Conservation (phyloP, 2,113 vertebrate species). For the Corydoras maculifer region DNA sequence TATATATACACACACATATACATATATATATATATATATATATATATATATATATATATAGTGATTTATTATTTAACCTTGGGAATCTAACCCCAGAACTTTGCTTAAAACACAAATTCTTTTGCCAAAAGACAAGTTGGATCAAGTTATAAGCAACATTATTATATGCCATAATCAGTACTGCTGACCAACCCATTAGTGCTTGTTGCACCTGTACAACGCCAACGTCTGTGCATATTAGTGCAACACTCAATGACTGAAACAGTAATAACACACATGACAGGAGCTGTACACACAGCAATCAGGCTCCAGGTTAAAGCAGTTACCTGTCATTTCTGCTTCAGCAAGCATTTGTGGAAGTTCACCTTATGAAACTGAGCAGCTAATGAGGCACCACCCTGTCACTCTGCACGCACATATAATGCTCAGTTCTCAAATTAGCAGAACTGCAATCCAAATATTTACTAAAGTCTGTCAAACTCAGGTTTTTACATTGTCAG, state of each 20-base stretch:
- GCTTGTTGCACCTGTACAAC: conserved; percentile 38
- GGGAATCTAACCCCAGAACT: too few species aligned
- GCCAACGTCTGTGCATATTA: conserved; percentile 47
- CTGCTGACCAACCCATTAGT: conserved; percentile 47
- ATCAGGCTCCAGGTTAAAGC: conserved; percentile 37
- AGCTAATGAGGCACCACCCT: too few species aligned
- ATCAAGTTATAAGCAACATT: conserved; percentile 38
- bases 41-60: too few species aligned
- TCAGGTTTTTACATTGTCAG: too few species aligned
- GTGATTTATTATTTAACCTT: too few species aligned
- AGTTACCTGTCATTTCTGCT: conserved; percentile 53
- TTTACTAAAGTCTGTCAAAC: too few species aligned
- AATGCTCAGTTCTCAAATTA: too few species aligned
- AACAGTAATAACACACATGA: conserved; percentile 64
- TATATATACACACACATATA: too few species aligned
- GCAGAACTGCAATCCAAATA: too few species aligned
- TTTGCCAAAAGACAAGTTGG: conserved; percentile 45
- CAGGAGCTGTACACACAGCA: conserved; percentile 49
- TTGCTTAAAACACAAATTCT: too few species aligned
- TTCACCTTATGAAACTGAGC: conserved; percentile 12
- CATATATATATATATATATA: too few species aligned
- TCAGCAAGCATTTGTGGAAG: conserved; percentile 35
- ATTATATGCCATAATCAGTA: conserved; percentile 35
- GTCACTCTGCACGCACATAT: too few species aligned
- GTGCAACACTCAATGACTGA: conserved; percentile 53